These are phyloP conservation scores for Microctenopoma stevenorrisi DNA, from an alignment of 2,797 vertebrate species.

Conservation along the genomic window DNA sequence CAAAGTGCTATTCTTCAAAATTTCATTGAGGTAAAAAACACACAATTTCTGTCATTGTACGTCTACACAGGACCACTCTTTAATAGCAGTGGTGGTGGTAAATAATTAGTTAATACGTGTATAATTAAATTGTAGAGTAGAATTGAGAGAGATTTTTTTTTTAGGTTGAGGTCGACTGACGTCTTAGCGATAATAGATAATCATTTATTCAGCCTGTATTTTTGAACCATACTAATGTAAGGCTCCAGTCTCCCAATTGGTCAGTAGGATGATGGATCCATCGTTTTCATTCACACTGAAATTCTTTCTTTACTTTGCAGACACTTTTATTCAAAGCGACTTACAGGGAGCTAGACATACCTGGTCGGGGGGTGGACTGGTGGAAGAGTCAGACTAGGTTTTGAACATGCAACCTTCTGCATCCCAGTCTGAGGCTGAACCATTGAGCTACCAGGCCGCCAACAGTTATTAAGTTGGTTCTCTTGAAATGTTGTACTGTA, in stretches of 20 bases:
- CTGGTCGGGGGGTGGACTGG: no score
- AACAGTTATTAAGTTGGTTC: not conserved
- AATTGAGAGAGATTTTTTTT: not conserved
- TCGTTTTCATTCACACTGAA: not conserved
- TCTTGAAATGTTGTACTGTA: no score
- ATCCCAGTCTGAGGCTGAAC: no score
- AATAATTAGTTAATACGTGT: slow-evolving; percentile 8
- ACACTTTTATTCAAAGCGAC: no score
- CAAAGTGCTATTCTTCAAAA: not conserved
- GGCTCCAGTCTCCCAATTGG: no score
- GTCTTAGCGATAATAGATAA: not conserved
- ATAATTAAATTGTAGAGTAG: no score
- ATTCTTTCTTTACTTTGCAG: no score
- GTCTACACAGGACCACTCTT: not conserved
- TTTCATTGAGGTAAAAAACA: not conserved
- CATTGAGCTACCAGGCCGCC: no score
- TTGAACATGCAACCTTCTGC: no score
- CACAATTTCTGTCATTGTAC: no score
- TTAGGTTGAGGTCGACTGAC: not conserved
- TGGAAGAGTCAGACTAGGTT: no score
- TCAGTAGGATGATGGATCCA: not conserved
- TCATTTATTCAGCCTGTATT: not conserved
- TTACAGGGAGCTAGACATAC: no score
- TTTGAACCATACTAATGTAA: not conserved
- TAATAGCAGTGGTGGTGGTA: not conserved